Percentiles rank a stretch among this genome's conserved stretches.
Evolutionary conservation across 2,797 vertebrate genomes (phyloP).

Genomic region (Pseudochaenichthys georgianus): DNA sequence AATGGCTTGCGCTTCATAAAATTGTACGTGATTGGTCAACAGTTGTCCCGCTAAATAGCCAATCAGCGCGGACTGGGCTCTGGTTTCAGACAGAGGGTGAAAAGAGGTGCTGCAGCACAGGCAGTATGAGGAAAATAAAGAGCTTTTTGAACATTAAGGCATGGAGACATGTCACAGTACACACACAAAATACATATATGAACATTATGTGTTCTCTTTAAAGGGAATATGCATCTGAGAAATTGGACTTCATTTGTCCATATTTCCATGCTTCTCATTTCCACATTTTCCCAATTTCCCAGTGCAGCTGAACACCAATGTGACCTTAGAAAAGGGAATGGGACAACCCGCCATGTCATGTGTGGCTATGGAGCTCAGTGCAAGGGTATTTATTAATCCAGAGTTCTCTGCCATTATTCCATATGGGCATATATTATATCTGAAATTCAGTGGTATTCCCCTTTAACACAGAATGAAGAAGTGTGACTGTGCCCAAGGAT

Average conservation of each 20-base stretch:
- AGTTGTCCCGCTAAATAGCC: no score
- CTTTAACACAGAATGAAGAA: constrained; percentile 57
- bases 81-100: no score
- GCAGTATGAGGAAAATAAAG: no score
- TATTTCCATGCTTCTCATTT: constrained; percentile 15
- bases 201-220: no score
- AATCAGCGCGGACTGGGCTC: no score
- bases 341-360: constrained; percentile 59
- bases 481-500: constrained; percentile 27
- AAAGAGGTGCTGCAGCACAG: no score
- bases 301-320: constrained; percentile 33
- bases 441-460: constrained; percentile 67
- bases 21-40: no score
- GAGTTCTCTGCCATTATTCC: constrained; percentile 41
- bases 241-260: constrained; percentile 5
- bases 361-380: constrained; percentile 41
- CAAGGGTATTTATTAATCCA: constrained; percentile 46
- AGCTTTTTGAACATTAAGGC: no score
- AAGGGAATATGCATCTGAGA: not conserved
- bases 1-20: no score
- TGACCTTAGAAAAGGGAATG: constrained; percentile 59
- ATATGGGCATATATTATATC: constrained; percentile 57
- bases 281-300: constrained; percentile 19
- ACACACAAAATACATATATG: no score
- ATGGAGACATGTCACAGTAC: no score